A percentile compares a stretch with the other conserved stretches of the same genome.
Conservation (phyloP, 2,113 vertebrate genomes). For the Triplophysa rosa region DNA sequence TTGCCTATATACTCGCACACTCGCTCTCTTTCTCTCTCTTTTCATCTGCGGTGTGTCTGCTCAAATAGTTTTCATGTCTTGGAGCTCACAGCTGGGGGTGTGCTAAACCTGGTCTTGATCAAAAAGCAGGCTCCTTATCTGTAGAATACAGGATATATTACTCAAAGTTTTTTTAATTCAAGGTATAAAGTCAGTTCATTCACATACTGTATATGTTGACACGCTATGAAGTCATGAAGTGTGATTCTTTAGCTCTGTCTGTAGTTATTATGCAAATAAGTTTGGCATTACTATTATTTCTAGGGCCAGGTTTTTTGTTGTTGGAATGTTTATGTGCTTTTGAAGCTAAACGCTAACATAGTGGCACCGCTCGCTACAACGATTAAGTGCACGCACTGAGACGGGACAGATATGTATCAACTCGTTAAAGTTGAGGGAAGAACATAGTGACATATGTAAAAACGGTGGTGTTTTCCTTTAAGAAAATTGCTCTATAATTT, state of each 20-base stretch:
- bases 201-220: background rate
- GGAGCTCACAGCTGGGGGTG: conserved; percentile 58
- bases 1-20: conserved; percentile 51
- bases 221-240: conserved; percentile 1
- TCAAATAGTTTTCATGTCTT: conserved; percentile 70
- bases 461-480: too few relatives aligned
- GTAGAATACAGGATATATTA: conserved; percentile 61
- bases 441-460: too few relatives aligned
- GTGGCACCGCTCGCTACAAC: too few relatives aligned
- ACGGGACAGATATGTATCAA: too few relatives aligned
- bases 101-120: conserved; percentile 67
- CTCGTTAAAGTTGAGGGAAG: too few relatives aligned
- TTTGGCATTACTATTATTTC: background rate
- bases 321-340: background rate
- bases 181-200: conserved; percentile 26
- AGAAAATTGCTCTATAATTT: background rate
- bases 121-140: conserved; percentile 63
- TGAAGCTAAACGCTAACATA: too few relatives aligned
- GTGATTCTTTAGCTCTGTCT: conserved; percentile 46
- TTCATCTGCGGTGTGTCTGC: conserved; percentile 50
- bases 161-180: conserved; percentile 48
- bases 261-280: conserved; percentile 29
- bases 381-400: too few relatives aligned
- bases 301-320: background rate
- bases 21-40: conserved; percentile 34